Evolutionary conservation across 1,140 invertebrate genomes (phyloP).

Genomic region (honey bee (Apis mellifera)): DNA sequence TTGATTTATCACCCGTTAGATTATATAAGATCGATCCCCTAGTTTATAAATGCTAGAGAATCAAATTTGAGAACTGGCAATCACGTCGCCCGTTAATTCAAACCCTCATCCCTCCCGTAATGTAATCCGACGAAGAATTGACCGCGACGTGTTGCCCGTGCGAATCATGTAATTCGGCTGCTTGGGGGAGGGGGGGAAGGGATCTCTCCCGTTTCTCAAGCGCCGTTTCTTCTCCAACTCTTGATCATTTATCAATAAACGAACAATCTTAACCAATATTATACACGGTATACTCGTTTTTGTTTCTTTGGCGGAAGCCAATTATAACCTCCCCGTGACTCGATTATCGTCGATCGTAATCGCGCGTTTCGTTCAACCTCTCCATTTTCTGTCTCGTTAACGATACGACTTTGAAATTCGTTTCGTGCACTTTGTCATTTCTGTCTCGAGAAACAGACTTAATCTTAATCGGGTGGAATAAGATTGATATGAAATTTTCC

Average conservation of each 20-base stretch:
- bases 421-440: neutral
- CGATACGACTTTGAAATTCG: neutral
- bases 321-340: conserved; percentile 36
- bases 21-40: neutral
- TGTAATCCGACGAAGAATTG: conserved; percentile 31
- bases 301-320: conserved; percentile 45
- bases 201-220: neutral
- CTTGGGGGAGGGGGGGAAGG: too few relatives aligned
- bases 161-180: conserved; percentile 31
- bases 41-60: neutral
- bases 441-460: neutral
- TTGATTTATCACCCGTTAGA: neutral
- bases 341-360: conserved; percentile 47
- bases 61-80: conserved; percentile 15
- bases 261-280: conserved; percentile 31
- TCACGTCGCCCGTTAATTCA: conserved; percentile 32
- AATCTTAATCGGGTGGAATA: neutral
- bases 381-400: conserved; percentile 48
- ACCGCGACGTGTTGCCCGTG: conserved; percentile 32
- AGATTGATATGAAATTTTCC: neutral
- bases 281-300: conserved; percentile 17
- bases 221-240: neutral
- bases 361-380: conserved; percentile 16
- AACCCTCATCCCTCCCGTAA: too few relatives aligned
- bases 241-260: conserved; percentile 54